A percentile compares a stretch with the other conserved stretches of the same genome.
Evolutionary conservation across 92 coral and sea anemone species (phyloP).

Genomic region (Phenganax subtilis): DNA sequence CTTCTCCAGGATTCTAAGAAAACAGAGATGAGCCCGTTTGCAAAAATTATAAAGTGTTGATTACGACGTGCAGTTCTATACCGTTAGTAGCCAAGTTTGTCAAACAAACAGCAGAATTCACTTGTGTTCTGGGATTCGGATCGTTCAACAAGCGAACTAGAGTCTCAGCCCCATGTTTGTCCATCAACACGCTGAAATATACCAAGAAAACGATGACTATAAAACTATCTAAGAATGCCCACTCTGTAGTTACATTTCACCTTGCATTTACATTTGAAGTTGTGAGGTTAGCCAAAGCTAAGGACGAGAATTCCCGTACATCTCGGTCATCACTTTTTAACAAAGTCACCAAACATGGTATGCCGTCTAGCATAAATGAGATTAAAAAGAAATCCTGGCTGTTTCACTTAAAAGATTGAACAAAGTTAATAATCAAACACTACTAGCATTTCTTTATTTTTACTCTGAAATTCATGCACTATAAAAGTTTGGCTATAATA

Average conservation of each 20-base stretch:
- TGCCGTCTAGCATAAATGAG: slow-evolving; percentile 59
- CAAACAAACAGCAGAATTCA: slow-evolving; percentile 91
- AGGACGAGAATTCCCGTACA: slow-evolving; percentile 70
- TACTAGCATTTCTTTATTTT: too few species aligned
- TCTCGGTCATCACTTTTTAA: slow-evolving; percentile 73
- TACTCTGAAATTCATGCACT: too few species aligned
- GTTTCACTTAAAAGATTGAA: background rate
- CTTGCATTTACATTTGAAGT: slow-evolving; percentile 82
- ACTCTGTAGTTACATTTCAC: slow-evolving; percentile 25
- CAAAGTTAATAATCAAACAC: background rate
- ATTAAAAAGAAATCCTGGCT: background rate
- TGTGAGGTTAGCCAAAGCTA: slow-evolving; percentile 88
- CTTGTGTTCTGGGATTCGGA: slow-evolving; percentile 72
- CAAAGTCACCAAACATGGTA: slow-evolving; percentile 64
- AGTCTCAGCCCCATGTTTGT: slow-evolving; percentile 80
- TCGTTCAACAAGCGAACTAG: slow-evolving; percentile 68
- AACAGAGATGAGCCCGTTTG: background rate
- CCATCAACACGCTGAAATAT: slow-evolving; percentile 69
- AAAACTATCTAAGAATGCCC: background rate
- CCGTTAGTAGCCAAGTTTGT: slow-evolving; percentile 90
- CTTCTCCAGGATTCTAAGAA: slow-evolving; percentile 70
- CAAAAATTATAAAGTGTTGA: background rate
- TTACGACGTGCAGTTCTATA: slow-evolving; percentile 9
- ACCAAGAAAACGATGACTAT: background rate
- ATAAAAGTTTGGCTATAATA: background rate